phyloP scores from a whole-genome alignment of 2,113 vertebrate species.

The Peromyscus leucopus region DNA sequence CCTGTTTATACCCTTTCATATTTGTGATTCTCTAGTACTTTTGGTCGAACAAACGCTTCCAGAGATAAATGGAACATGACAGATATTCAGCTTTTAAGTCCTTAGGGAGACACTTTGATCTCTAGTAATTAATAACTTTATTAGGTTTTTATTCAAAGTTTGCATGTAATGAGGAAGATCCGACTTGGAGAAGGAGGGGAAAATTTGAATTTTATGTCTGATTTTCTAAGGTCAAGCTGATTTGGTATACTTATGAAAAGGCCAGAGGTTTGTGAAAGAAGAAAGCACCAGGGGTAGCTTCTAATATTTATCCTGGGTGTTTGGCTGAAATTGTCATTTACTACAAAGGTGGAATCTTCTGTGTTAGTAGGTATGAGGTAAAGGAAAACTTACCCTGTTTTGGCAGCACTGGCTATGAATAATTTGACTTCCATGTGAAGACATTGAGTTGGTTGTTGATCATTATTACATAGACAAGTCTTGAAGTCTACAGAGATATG shows the following conservation, averaged over 20 bases:
- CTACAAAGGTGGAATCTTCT: neutral
- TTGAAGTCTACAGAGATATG: neutral
- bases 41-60: neutral
- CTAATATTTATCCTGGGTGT: neutral
- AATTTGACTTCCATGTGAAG: neutral
- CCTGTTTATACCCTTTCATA: neutral
- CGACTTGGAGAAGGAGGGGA: neutral
- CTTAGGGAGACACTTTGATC: neutral
- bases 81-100: neutral
- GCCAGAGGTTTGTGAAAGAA: neutral
- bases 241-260: neutral
- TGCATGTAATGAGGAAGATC: neutral
- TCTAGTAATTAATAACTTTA: neutral
- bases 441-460: accelerated
- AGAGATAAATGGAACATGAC: neutral
- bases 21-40: neutral
- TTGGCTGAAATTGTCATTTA: neutral
- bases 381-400: neutral
- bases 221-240: neutral
- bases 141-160: neutral
- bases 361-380: neutral
- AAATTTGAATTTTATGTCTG: neutral
- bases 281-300: neutral
- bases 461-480: neutral
- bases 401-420: neutral